Evolutionary conservation across 2,113 vertebrate species (phyloP).

Genomic region (Tretioscincus oriximinensis): DNA sequence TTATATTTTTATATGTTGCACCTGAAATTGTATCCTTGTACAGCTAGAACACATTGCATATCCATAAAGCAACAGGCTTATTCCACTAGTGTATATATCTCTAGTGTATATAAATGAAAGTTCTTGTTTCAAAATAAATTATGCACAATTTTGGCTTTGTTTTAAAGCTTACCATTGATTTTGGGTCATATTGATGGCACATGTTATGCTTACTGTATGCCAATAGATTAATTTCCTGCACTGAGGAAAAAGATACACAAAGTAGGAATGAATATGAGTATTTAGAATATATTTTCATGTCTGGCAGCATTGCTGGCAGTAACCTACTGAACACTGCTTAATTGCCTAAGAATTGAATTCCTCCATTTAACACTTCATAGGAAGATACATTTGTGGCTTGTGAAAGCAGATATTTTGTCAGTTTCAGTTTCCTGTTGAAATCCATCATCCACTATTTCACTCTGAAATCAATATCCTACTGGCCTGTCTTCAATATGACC

Average conservation of each 20-base stretch:
- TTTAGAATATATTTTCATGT: conserved; percentile 23
- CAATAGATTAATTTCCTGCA: conserved; percentile 27
- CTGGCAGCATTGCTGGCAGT: conserved; percentile 16
- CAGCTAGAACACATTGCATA: no score
- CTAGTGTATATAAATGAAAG: no score
- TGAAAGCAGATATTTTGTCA: conserved; percentile 49
- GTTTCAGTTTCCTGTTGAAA: conserved; percentile 49
- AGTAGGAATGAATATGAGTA: conserved; percentile 28
- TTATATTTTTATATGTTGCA: no score
- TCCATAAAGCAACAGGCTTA: no score
- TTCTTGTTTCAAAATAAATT: background rate
- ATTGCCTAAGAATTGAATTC: conserved; percentile 29
- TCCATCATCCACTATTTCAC: conserved; percentile 46
- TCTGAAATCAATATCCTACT: conserved; percentile 65
- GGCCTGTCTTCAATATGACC: conserved; percentile 59
- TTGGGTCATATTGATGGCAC: background rate
- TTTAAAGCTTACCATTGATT: background rate
- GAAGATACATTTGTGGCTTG: conserved; percentile 41
- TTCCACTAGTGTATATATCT: no score
- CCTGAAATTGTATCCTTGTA: no score
- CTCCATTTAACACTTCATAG: conserved; percentile 35
- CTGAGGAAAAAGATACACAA: conserved; percentile 17
- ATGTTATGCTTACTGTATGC: background rate
- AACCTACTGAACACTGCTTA: conserved; percentile 39
- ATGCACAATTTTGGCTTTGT: background rate